phyloP scores from a whole-genome alignment of 2,888 invertebrate genomes.

The Orthosia incerta region DNA sequence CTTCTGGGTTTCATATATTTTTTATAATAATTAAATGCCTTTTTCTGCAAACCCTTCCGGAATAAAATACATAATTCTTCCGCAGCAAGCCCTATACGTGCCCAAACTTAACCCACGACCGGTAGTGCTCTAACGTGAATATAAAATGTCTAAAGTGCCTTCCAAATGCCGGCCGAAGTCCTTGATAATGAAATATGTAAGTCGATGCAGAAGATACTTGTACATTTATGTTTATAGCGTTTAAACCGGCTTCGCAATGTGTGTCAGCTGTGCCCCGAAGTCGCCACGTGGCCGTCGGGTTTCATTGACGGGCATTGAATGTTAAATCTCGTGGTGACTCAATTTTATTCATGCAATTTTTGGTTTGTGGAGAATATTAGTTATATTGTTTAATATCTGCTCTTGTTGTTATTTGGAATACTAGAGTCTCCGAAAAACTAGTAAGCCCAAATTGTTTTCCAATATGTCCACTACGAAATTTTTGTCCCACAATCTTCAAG shows the following conservation, averaged over 20 bases:
- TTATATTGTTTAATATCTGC: background rate
- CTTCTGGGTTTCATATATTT: background rate
- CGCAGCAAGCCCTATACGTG: conserved; percentile 12
- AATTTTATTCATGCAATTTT: background rate
- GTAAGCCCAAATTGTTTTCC: background rate
- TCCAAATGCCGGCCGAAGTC: conserved; percentile 20
- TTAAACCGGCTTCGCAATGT: conserved; percentile 35
- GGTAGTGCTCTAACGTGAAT: conserved; percentile 28
- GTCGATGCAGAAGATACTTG: conserved; percentile 24
- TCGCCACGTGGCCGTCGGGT: conserved; percentile 31
- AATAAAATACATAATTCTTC: conserved; percentile 13
- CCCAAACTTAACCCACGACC: conserved; percentile 3
- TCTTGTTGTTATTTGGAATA: background rate
- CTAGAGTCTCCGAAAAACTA: background rate
- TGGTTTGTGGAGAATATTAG: background rate
- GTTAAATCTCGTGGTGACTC: background rate
- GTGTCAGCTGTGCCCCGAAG: conserved; percentile 32
- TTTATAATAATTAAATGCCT: background rate
- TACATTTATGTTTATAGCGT: conserved; percentile 19
- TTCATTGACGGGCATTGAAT: conserved; percentile 24
- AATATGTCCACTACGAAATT: background rate
- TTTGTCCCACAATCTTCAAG: background rate
- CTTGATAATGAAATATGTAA: conserved; percentile 45
- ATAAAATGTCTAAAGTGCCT: conserved; percentile 24
- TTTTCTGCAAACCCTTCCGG: conserved; percentile 24